Percentiles rank a stretch among this genome's conserved stretches.
Conservation (phyloP, 2,113 vertebrate genomes). For the Paradoxurus hermaphroditus region DNA sequence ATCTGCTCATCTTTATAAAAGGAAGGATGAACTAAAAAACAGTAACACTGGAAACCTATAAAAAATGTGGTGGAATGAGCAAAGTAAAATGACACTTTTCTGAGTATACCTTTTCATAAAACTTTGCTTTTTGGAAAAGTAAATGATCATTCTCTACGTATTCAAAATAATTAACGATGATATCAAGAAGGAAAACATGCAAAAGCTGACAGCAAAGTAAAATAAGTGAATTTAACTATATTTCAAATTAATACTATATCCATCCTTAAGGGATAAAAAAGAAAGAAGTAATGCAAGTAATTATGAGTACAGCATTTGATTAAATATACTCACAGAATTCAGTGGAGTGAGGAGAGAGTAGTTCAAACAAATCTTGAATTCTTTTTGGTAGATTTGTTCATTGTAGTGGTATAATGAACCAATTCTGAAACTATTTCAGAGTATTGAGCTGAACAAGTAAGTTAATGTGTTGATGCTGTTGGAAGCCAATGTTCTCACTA, state of each 20-base stretch:
- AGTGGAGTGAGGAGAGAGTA: neutral
- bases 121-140: neutral
- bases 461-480: neutral
- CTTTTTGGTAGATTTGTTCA: neutral
- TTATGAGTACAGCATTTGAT: neutral
- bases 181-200: neutral
- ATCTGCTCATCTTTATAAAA: neutral
- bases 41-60: neutral
- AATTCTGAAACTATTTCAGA: neutral
- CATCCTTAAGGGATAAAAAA: neutral
- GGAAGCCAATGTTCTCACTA: neutral
- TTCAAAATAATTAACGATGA: neutral
- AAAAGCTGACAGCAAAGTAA: neutral
- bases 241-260: neutral
- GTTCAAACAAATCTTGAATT: neutral
- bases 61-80: neutral
- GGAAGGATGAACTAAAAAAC: neutral
- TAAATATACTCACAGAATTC: neutral
- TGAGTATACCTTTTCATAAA: neutral
- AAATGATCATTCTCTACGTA: neutral
- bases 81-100: neutral
- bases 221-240: neutral
- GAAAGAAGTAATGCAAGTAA: neutral
- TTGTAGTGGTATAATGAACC: neutral
- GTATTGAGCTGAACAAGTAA: neutral